phyloP scores from a whole-genome alignment of 2,888 invertebrate species.

The Catocala nupta region DNA sequence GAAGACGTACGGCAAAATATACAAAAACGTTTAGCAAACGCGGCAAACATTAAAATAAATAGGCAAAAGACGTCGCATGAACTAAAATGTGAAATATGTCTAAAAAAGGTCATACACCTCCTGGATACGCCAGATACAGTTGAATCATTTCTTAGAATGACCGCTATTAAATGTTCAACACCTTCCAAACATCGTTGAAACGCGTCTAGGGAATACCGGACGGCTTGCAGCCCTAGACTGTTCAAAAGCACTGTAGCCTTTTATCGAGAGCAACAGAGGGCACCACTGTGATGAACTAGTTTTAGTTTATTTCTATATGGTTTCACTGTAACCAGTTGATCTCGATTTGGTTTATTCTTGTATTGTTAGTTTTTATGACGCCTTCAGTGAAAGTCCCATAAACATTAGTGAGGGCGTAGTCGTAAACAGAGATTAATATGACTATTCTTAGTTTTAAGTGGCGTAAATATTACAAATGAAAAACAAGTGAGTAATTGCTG shows the following conservation, averaged over 20 bases:
- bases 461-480: constrained; percentile 28
- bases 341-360: constrained; percentile 15
- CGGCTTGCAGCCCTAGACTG: constrained; percentile 8
- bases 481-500: constrained; percentile 19
- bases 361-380: constrained; percentile 16
- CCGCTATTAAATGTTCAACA: neutral
- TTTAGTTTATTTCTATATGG: constrained; percentile 16
- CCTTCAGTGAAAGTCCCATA: constrained; percentile 36
- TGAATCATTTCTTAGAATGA: neutral
- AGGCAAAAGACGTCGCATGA: too few relatives aligned
- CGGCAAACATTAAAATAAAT: too few relatives aligned
- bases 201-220: neutral
- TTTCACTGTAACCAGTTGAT: constrained; percentile 13
- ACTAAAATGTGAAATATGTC: too few relatives aligned
- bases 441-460: constrained; percentile 25
- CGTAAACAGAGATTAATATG: constrained; percentile 21
- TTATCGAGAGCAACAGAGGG: constrained; percentile 13
- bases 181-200: neutral
- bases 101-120: too few relatives aligned
- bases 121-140: neutral
- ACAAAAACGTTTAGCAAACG: too few relatives aligned
- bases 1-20: too few relatives aligned
- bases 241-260: constrained; percentile 3
- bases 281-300: constrained; percentile 17
- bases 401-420: constrained; percentile 26